Evolutionary conservation across 2,113 vertebrate genomes (phyloP), one percentile per base, ranked within the genome.

Genomic region (Piaya cayana): DNA sequence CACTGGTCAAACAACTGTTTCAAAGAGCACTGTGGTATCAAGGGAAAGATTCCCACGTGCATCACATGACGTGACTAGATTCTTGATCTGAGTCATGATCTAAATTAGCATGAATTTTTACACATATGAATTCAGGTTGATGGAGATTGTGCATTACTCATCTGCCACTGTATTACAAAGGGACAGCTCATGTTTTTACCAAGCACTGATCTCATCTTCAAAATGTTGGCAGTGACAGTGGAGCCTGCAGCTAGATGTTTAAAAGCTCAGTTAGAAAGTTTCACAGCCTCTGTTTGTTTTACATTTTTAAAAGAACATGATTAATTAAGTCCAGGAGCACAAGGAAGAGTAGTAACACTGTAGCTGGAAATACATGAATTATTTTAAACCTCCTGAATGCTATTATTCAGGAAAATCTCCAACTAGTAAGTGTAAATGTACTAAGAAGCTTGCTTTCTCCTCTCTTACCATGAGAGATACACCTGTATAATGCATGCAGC

Each of bases 251-350:
- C 19, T 58, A 75, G 39, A 45, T 53, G 5, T 79, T 91, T 34
- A 75, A 58, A 50, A 15, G 6, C 49, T 89, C 32, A 49, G 56
- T 56, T 12, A 85, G 39, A 86, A 86, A 94, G 69, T 86, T 92
- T 91, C 84, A 58, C 72, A 94, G 80, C 16, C 8, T 56, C 39
- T 56, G 19, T 49, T 93, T 82, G 52, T 21, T 16, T 9, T 71
- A 32, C 29, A 56, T 93, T 96, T 92, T 91, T 80, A 82, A 92
- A 94, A 94, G 45, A 50, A 71, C 27, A 37, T 15, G 30, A 72
- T 93, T 84, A 81, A 91, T 88, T 89, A 93, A 89, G 58, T 30
- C 74, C 75, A 91, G 63, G 63, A 76, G 26, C n/a, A 56, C 59
- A 91, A 49, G 0, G 4, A 92, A 52, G 22, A n/a, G 58, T 87